A percentile compares a stretch with the other conserved stretches of the same genome.
Conservation (phyloP, 2,888 invertebrate species). For the Empis livida region DNA sequence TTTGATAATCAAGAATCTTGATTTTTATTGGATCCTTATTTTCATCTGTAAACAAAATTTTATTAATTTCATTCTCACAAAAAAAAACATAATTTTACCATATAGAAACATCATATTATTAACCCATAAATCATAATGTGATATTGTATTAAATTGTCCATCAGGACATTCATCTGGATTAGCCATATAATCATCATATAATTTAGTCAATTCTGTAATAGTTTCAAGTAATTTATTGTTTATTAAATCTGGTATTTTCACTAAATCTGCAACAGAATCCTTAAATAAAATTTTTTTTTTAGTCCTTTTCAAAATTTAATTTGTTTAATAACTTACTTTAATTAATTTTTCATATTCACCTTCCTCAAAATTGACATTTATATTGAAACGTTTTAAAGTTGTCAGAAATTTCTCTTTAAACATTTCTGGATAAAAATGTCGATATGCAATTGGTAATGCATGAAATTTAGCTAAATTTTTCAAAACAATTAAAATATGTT, state of each 20-base stretch:
- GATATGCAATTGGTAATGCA: constrained; percentile 44
- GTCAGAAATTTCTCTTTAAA: constrained; percentile 36
- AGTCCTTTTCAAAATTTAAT: too few species aligned
- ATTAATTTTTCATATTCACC: constrained; percentile 4
- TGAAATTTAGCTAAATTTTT: constrained; percentile 43
- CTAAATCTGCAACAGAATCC: constrained; percentile 4
- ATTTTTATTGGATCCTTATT: constrained; percentile 35
- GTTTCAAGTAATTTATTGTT: constrained; percentile 13
- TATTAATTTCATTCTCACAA: too few species aligned
- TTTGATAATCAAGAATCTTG: constrained; percentile 48
- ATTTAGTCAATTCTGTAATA: constrained; percentile 14
- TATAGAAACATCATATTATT: constrained; percentile 45
- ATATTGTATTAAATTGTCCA: constrained; percentile 39
- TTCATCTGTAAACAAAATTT: constrained; percentile 16
- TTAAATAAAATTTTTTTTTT: constrained; percentile 1
- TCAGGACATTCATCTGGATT: constrained; percentile 20
- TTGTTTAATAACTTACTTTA: constrained; percentile 3
- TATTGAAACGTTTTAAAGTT: constrained; percentile 24
- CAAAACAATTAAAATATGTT: constrained; percentile 37
- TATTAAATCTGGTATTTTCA: constrained; percentile 11
- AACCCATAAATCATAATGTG: constrained; percentile 47
- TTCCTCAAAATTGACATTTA: constrained; percentile 13
- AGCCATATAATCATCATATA: constrained; percentile 17
- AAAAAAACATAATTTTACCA: too few species aligned
- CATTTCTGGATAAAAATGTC: constrained; percentile 34